Percentiles rank a stretch among this genome's conserved stretches.
Conservation (phyloP, 2,797 vertebrate genomes). For the Catostomus latipinnis region DNA sequence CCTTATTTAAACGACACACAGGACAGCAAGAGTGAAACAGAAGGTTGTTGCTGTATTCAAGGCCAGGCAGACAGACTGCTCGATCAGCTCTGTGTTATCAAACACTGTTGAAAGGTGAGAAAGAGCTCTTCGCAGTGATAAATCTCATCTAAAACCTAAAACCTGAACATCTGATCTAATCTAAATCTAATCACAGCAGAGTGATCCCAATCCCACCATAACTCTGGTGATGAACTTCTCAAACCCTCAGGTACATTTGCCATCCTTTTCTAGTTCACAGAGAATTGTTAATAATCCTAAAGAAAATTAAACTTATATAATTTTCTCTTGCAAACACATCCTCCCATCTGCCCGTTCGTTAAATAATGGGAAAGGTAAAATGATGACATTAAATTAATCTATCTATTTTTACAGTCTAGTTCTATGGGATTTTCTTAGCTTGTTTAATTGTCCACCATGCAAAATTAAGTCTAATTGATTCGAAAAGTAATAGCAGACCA, state of each 20-base stretch:
- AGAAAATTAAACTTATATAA: conserved; percentile 26
- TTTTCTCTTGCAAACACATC: conserved; percentile 5
- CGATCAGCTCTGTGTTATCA: conserved; percentile 18
- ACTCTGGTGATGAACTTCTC: conserved; percentile 35
- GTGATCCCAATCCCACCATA: conserved; percentile 45
- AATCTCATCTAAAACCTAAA: conserved; percentile 28
- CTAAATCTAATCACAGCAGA: conserved; percentile 52
- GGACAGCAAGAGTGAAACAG: conserved; percentile 17
- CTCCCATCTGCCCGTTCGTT: no score
- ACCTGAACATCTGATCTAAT: conserved; percentile 56
- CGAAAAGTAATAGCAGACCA: no score
- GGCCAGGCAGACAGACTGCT: background rate
- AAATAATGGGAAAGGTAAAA: no score
- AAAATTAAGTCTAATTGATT: no score
- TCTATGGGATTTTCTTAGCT: no score
- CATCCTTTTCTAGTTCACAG: background rate
- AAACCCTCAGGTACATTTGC: conserved; percentile 3
- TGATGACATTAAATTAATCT: no score
- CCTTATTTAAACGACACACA: conserved; percentile 62
- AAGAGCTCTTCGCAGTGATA: conserved; percentile 14
- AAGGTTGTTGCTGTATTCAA: conserved; percentile 9
- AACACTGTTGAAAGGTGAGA: conserved; percentile 17
- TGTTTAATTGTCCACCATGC: no score
- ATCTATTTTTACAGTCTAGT: no score
- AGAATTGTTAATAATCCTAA: conserved; percentile 8